These are phyloP conservation scores for Drosophila rufa DNA, from an alignment of 1,140 invertebrate genomes.

Conservation along the genomic window DNA sequence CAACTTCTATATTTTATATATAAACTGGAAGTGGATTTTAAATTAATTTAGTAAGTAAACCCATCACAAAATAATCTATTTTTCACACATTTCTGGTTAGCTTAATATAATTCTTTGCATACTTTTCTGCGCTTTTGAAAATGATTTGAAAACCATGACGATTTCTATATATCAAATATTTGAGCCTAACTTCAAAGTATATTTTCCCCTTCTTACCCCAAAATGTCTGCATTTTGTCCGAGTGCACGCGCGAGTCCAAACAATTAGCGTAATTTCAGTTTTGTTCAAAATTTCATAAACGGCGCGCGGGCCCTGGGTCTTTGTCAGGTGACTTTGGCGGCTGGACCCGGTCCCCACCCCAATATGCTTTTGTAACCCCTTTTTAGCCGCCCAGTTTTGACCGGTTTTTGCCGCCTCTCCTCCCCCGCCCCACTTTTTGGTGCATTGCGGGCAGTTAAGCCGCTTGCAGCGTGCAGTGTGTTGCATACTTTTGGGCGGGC, in stretches of 20 bases:
- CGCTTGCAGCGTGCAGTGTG: constrained; percentile 29
- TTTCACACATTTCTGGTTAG: neutral
- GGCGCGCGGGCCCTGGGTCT: constrained; percentile 22
- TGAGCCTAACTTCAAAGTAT: neutral
- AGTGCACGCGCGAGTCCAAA: constrained; percentile 56
- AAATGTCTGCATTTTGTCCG: neutral
- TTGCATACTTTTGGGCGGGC: constrained; percentile 67
- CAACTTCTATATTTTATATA: too few relatives aligned
- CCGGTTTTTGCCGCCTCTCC: constrained; percentile 24
- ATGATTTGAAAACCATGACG: too few relatives aligned
- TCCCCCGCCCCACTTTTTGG: neutral
- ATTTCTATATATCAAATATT: too few relatives aligned
- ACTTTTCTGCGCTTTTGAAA: neutral
- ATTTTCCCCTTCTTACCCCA: neutral
- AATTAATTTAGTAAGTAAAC: too few relatives aligned
- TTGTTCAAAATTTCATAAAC: constrained; percentile 85
- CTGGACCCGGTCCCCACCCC: neutral
- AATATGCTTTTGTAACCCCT: too few relatives aligned
- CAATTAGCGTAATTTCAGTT: constrained; percentile 85
- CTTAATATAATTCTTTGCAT: too few relatives aligned
- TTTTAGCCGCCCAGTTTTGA: constrained; percentile 2
- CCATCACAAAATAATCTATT: neutral
- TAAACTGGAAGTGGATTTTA: too few relatives aligned
- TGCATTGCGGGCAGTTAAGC: constrained; percentile 56
- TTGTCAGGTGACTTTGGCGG: constrained; percentile 34